phyloP scores from a whole-genome alignment of 2,113 vertebrate species.

The Hiodon alosoides region DNA sequence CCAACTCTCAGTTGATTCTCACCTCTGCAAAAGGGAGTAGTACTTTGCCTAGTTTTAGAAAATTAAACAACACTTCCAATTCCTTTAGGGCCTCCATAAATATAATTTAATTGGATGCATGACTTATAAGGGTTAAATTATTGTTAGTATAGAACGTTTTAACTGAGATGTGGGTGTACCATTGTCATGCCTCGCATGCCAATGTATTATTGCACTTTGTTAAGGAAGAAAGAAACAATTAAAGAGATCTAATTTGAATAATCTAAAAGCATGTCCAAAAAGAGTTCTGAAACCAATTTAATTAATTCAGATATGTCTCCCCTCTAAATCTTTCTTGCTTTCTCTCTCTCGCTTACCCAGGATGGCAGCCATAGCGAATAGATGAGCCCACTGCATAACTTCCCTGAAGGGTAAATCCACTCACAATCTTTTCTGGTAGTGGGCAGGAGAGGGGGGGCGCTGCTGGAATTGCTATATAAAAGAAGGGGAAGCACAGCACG shows the following conservation, averaged over 20 bases:
- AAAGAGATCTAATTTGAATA: not conserved
- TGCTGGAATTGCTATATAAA: slow-evolving; percentile 15
- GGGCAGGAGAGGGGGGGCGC: slow-evolving; percentile 44
- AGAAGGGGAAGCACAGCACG: not conserved
- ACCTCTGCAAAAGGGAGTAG: slow-evolving; percentile 64
- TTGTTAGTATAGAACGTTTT: not conserved
- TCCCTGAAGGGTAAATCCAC: slow-evolving; percentile 55
- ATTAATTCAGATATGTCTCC: not conserved
- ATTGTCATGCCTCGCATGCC: not conserved
- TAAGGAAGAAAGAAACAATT: not conserved
- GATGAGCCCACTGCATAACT: slow-evolving; percentile 46
- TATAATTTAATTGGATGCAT: not conserved
- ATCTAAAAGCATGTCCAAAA: not conserved
- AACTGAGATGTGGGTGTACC: not conserved
- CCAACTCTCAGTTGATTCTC: slow-evolving; percentile 2
- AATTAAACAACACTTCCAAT: no score
- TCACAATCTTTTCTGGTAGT: slow-evolving; percentile 48
- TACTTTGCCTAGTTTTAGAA: slow-evolving; percentile 27
- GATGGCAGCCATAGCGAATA: slow-evolving; percentile 61
- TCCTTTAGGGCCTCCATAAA: no score
- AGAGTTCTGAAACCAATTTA: not conserved
- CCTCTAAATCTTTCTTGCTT: not conserved
- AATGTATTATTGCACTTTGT: not conserved
- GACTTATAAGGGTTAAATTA: not conserved
- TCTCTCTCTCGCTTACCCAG: slow-evolving; percentile 52